A percentile compares a stretch with the other conserved stretches of the same genome.
These are phyloP conservation scores for Crypturellus tataupa DNA, from an alignment of 2,797 vertebrate genomes.

Conservation along the genomic window DNA sequence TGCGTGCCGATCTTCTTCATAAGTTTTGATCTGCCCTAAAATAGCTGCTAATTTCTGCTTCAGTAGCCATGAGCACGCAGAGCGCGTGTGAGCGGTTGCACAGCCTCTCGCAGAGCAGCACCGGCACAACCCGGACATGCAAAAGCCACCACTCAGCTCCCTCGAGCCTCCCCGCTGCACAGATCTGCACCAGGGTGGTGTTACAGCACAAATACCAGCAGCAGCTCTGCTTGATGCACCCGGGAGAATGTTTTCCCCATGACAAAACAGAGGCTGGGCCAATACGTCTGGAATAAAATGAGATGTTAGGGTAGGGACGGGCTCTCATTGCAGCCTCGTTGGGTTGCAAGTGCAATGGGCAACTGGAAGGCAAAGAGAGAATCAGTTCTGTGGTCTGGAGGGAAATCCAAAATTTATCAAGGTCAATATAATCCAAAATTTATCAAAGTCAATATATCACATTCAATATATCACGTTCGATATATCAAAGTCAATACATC, in stretches of 20 bases:
- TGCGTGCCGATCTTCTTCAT: not conserved
- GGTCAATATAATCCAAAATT: not conserved
- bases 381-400: not conserved
- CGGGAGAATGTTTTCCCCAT: rapidly evolving
- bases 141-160: not conserved
- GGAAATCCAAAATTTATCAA: not conserved
- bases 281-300: not conserved
- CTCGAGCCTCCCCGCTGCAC: not conserved
- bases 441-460: no score
- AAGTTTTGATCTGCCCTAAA: not conserved
- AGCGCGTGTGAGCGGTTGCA: not conserved
- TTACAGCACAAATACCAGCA: rapidly evolving
- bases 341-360: not conserved
- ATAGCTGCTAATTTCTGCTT: constrained; percentile 16
- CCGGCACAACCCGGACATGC: rapidly evolving
- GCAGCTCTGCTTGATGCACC: not conserved
- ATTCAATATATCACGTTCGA: no score
- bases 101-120: not conserved
- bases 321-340: rapidly evolving
- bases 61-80: not conserved
- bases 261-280: not conserved
- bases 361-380: not conserved
- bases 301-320: rapidly evolving
- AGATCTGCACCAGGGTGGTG: not conserved
- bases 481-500: no score